Conservation (phyloP, 2,888 invertebrate species). For the Scaptomyza flava region DNA sequence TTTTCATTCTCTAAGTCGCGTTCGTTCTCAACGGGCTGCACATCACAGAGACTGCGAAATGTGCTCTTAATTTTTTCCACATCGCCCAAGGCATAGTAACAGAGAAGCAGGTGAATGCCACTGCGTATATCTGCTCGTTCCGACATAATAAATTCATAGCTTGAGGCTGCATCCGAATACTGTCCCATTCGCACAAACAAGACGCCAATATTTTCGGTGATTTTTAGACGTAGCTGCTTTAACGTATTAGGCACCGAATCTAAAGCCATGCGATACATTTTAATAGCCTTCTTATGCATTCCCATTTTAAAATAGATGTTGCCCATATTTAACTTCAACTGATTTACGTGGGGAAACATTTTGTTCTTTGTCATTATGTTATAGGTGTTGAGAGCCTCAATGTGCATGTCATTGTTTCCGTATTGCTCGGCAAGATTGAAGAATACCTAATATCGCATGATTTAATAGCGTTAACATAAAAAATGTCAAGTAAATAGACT, state of each 20-base stretch:
- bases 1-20: slow-evolving; percentile 89
- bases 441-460: slow-evolving; percentile 88
- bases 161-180: slow-evolving; percentile 97
- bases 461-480: not conserved
- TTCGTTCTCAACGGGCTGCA: slow-evolving; percentile 86
- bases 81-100: slow-evolving; percentile 95
- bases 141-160: slow-evolving; percentile 99
- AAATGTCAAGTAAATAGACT: too few species aligned
- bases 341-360: slow-evolving; percentile 96
- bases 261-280: slow-evolving; percentile 98
- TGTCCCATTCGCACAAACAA: slow-evolving; percentile 98
- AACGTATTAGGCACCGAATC: slow-evolving; percentile 98
- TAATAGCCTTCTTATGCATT: slow-evolving; percentile 96
- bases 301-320: slow-evolving; percentile 98
- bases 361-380: slow-evolving; percentile 97
- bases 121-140: slow-evolving; percentile 96
- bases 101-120: slow-evolving; percentile 94
- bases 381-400: slow-evolving; percentile 98
- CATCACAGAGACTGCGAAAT: slow-evolving; percentile 94
- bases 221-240: slow-evolving; percentile 96
- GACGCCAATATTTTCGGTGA: slow-evolving; percentile 97
- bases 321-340: slow-evolving; percentile 98
- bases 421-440: slow-evolving; percentile 98
- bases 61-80: slow-evolving; percentile 96
- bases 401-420: slow-evolving; percentile 96